Base-by-base conservation (phyloP, 2,888 invertebrate species). In the Hirtodrosophila histrioides region DNA sequence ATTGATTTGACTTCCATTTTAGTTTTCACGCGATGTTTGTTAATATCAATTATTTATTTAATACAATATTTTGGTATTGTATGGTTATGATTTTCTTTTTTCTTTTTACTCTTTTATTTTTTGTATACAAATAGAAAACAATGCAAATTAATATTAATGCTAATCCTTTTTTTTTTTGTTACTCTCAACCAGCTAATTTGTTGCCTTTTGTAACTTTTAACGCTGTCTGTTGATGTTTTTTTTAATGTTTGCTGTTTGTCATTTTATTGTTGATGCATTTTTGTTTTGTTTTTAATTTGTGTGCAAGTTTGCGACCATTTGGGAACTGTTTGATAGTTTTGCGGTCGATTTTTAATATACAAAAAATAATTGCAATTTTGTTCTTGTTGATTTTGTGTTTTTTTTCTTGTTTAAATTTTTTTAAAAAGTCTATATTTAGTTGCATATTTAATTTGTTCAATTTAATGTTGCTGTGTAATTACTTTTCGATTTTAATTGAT, bases 111-210 rank as follows among this genome's bases (percentile, higher is more conserved):
- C n/a, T n/a, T n/a, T n/a, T n/a, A n/a, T 24, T 43, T 44, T 61
- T 50, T 63, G 39, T 50, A 55, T 60, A 76, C 61, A 73, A 76
- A 68, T 69, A 81, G 67, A 81, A 81, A 79, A 78, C 68, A 69
- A 81, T 81, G 48, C 49, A 65, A 78, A 70, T 73, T 50, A 75
- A 63, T 78, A 54, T 68, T 72, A 77, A 62, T 62, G 45, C 56
- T 75, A 48, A 17, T 17, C 49, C 53, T 37, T 57, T n/a, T 12
- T 46, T 37, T 27, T 33, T 41, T 48, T 10, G 23, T 17, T 17
- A 17, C 17, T 17, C 11, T 39, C 12, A 48, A 39, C 39, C 43
- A 48, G 10, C 33, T 45, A 48, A 33, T 46, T 63, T 41, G 23
- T 44, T 68, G 43, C 36, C 31, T 35, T 23, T 39, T 43, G 11